Evolutionary conservation across 2,797 vertebrate species (phyloP), one percentile per base, ranked within the genome.

Genomic region (Sarcophilus harrisii): DNA sequence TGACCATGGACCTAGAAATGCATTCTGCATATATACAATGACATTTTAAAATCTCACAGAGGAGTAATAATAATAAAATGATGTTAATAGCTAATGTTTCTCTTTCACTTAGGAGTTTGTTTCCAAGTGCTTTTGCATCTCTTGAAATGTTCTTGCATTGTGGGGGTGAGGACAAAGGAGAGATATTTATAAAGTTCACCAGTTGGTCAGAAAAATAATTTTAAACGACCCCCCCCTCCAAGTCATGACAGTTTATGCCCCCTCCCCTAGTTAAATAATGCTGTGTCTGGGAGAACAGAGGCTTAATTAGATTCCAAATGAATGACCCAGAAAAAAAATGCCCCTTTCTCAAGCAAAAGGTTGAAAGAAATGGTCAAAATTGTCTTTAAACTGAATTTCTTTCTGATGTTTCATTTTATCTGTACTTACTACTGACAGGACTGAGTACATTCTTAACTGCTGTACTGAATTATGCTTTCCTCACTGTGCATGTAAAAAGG

Each of bases 231-330:
- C 8, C 2, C 2, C 3, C 4, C 1, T n/a, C 16, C n/a, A 73
- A 38, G n/a, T 29, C 32, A 38, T 73, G 16, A 81, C 24, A 24
- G 6, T n/a, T 73, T 73, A 73, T 62, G 30, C 11, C 60, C 32
- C 32, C 62, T 66, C 0, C 5, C 32, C 16, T 14, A n/a, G 5
- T 38, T 21, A 38, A 38, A 73, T 73, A 45, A 24, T 38, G 5
- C 5, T 45, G 38, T 55, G 8, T 73, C 91, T 49, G 0, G 0
- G 57, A 91, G 32, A 90, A 81, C 0, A 45, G 92, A 91, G 8
- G 93, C 38, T 94, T 58, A 90, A 58, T 95, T 92, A 92, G 58
- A 91, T 24, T 92, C 1, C 2, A 95, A 93, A 95, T 62, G 93
- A 93, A 90, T 60, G 9, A 1, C 10, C 32, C 54, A 92, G 58